These are phyloP conservation scores for Trachemys scripta DNA, from an alignment of 2,113 vertebrate genomes.

Conservation along the genomic window DNA sequence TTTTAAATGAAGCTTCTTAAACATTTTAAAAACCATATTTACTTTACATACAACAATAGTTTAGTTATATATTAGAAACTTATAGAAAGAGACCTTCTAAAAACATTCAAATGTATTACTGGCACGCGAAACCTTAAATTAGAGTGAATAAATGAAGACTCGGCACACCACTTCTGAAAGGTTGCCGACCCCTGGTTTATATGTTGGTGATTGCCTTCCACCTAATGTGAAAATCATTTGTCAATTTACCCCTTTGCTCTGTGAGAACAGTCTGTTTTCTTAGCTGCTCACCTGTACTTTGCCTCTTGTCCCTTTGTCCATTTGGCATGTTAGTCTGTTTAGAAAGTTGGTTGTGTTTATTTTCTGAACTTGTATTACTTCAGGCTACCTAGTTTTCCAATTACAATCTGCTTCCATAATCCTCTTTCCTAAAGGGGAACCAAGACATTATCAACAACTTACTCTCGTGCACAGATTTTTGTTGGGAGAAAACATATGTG, in stretches of 20 bases:
- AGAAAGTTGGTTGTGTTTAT: background rate
- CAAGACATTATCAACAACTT: background rate
- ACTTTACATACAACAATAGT: too few relatives aligned
- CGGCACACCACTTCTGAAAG: too few relatives aligned
- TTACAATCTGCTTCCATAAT: background rate
- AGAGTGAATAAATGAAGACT: too few relatives aligned
- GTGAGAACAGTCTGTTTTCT: slow-evolving; percentile 18
- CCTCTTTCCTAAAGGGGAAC: background rate
- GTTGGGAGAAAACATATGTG: background rate
- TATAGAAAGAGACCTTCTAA: too few relatives aligned
- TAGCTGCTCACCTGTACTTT: slow-evolving; percentile 20
- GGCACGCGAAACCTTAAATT: too few relatives aligned
- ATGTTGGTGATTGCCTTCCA: background rate
- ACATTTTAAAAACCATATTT: too few relatives aligned
- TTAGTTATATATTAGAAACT: too few relatives aligned
- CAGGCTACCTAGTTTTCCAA: background rate
- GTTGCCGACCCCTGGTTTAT: background rate
- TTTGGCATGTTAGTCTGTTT: background rate
- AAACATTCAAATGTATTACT: too few relatives aligned
- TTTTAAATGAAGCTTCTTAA: too few relatives aligned
- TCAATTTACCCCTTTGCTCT: background rate
- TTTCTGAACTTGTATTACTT: background rate
- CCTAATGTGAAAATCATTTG: background rate
- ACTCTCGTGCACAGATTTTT: background rate
- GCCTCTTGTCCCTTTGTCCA: background rate